Conservation (phyloP, 2,797 vertebrate species). For the Pachyuromys duprasi region DNA sequence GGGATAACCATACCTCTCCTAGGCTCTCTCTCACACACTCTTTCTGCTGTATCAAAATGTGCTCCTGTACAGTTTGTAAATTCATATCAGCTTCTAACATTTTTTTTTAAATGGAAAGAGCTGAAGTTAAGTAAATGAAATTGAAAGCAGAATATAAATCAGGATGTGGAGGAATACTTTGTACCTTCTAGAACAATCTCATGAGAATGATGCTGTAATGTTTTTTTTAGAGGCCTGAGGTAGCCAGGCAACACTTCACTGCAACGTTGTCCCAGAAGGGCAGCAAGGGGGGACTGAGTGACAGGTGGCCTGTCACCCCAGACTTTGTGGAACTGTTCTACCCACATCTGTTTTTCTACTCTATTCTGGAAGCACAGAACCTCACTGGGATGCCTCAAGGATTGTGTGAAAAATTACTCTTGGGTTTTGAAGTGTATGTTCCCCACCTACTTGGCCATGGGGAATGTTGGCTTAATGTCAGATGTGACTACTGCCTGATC, state of each 20-base stretch:
- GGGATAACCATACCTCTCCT: background rate
- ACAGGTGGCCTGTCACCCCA: background rate
- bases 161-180: background rate
- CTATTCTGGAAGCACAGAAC: background rate
- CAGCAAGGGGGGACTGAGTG: background rate
- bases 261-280: background rate
- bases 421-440: background rate
- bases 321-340: background rate
- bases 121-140: slow-evolving; percentile 27
- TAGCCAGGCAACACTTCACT: background rate
- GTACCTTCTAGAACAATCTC: slow-evolving; percentile 5
- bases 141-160: background rate
- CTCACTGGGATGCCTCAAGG: background rate
- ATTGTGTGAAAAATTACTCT: background rate
- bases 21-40: background rate
- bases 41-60: background rate
- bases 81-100: background rate
- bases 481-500: background rate
- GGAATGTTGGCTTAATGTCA: background rate
- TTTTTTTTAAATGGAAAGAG: slow-evolving; percentile 3
- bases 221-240: slow-evolving; percentile 12
- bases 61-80: background rate
- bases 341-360: background rate
- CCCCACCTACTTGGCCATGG: background rate
- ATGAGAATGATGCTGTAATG: background rate